Percentiles rank a stretch among this genome's conserved stretches.
phyloP scores from a whole-genome alignment of 2,797 vertebrate species.

The Acanthis flammea region DNA sequence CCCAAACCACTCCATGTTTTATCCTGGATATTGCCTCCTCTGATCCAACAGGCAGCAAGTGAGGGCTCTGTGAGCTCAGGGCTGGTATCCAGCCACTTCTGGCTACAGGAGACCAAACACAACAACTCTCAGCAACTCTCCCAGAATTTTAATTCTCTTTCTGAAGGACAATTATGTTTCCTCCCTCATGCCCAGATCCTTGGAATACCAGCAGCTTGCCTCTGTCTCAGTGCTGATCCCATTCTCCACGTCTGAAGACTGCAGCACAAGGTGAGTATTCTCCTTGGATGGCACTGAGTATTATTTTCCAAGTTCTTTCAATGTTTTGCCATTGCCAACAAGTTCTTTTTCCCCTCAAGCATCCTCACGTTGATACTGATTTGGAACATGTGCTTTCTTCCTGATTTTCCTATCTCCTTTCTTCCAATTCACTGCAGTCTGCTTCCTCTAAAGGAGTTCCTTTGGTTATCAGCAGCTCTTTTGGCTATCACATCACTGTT shows the following conservation, averaged over 20 bases:
- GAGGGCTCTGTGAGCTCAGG: neutral
- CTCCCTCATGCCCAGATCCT: neutral
- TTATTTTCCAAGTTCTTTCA: neutral
- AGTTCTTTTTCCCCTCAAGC: neutral
- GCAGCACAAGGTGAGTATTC: neutral
- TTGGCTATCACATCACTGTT: neutral
- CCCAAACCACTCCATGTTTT: neutral
- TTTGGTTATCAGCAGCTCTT: neutral
- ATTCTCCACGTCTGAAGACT: accelerated
- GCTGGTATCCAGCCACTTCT: neutral
- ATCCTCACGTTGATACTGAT: neutral
- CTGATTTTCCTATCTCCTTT: neutral
- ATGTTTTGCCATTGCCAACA: accelerated
- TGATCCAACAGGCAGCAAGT: neutral
- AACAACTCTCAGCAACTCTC: neutral
- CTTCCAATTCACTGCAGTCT: neutral
- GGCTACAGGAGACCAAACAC: neutral
- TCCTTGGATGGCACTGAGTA: neutral
- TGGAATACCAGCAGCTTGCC: neutral
- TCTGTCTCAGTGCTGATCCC: neutral
- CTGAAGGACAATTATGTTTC: neutral
- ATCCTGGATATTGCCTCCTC: neutral
- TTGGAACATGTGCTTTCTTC: neutral
- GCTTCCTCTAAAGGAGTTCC: neutral
- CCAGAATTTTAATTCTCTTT: neutral